Conservation (phyloP, 2,113 vertebrate genomes). For the Catagonus wagneri region DNA sequence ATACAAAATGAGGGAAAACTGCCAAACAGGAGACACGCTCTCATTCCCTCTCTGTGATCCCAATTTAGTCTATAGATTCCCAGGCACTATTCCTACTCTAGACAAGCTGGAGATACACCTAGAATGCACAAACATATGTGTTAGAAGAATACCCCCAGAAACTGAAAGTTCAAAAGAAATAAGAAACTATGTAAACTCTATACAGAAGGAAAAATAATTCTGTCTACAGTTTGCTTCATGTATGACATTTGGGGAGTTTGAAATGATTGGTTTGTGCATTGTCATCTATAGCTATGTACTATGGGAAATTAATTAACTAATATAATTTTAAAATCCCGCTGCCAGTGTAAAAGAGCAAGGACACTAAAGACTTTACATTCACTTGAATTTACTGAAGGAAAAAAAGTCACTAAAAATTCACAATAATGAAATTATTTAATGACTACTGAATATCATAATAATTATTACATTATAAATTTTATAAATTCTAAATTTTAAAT, state of each 20-base stretch:
- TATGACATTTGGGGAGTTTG: neutral
- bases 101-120: neutral
- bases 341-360: neutral
- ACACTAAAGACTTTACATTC: neutral
- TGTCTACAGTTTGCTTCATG: neutral
- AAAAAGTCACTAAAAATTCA: neutral
- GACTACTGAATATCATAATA: neutral
- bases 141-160: neutral
- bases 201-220: constrained; percentile 3
- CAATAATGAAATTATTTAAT: neutral
- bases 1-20: neutral
- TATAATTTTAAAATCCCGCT: neutral
- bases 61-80: neutral
- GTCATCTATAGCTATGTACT: neutral
- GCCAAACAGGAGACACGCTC: neutral
- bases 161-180: neutral
- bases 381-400: neutral
- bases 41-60: neutral
- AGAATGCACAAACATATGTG: neutral
- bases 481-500: neutral
- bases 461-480: neutral
- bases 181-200: neutral
- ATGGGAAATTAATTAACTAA: neutral
- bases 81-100: neutral
- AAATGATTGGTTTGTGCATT: neutral